A percentile compares a stretch with the other conserved stretches of the same genome.
phyloP scores from a whole-genome alignment of 1,140 invertebrate genomes.

The Brachionus sp. region DNA sequence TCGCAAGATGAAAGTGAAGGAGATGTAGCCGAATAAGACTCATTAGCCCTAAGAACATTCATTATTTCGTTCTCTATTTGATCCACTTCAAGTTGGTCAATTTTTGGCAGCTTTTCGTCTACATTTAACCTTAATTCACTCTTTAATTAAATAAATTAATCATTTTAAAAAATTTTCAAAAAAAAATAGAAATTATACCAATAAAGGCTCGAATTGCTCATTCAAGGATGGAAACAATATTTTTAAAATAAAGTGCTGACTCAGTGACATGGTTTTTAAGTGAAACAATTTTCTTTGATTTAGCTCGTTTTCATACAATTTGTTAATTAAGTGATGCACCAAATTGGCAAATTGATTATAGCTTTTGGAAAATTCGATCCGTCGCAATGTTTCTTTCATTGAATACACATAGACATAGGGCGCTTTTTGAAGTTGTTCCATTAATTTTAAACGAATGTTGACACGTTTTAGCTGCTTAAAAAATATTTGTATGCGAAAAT shows the following conservation, averaged over 20 bases:
- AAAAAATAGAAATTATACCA: not conserved
- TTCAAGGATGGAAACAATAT: not conserved
- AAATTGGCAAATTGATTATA: conserved; percentile 12
- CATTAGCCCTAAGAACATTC: not conserved
- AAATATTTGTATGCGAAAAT: conserved; percentile 33
- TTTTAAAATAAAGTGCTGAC: conserved; percentile 13
- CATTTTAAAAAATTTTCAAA: not conserved
- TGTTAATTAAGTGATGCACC: not conserved
- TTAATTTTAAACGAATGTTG: not conserved
- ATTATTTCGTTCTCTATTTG: conserved; percentile 19
- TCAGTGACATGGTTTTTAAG: not conserved
- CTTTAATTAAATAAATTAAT: not conserved
- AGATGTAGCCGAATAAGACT: not conserved
- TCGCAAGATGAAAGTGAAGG: not conserved
- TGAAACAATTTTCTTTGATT: conserved; percentile 31
- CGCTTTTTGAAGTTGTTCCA: conserved; percentile 40
- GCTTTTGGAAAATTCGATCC: conserved; percentile 1
- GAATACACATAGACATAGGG: conserved; percentile 31
- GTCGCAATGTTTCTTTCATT: conserved; percentile 29
- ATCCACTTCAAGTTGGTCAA: not conserved
- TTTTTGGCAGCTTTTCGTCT: not conserved
- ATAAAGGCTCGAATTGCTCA: not conserved
- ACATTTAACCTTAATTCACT: not conserved
- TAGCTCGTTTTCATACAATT: not conserved
- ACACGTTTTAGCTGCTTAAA: conserved; percentile 39